A percentile compares a stretch with the other conserved stretches of the same genome.
Conservation (phyloP, 2,797 vertebrate species). For the Macroramphosus scolopax region DNA sequence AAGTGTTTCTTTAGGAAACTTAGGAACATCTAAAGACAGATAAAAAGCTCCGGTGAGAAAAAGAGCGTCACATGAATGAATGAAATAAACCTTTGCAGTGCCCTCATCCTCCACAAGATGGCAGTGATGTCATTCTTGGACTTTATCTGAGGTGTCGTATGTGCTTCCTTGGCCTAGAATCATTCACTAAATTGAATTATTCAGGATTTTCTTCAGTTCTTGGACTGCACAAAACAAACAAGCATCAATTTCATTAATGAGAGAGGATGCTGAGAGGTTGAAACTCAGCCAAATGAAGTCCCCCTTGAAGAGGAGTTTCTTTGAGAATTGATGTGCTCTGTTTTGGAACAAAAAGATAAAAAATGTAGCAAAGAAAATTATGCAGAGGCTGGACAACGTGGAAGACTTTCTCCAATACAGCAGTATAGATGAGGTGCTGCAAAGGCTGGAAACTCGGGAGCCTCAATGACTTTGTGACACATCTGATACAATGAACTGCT, state of each 20-base stretch:
- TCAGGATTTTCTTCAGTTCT: slow-evolving; percentile 14
- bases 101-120: slow-evolving; percentile 56
- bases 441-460: slow-evolving; percentile 32
- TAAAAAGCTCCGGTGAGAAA: background rate
- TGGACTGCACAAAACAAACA: slow-evolving; percentile 45
- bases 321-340: slow-evolving; percentile 52
- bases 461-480: slow-evolving; percentile 62
- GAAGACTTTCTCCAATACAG: too few species aligned
- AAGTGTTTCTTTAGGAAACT: slow-evolving; percentile 94
- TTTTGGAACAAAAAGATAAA: slow-evolving; percentile 56
- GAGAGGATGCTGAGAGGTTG: slow-evolving; percentile 32
- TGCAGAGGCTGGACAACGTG: slow-evolving; percentile 41
- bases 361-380: slow-evolving; percentile 57
- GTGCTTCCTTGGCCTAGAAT: too few species aligned
- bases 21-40: slow-evolving; percentile 87
- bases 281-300: slow-evolving; percentile 40
- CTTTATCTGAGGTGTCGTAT: background rate
- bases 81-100: slow-evolving; percentile 1
- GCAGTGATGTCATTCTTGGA: slow-evolving; percentile 49
- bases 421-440: slow-evolving; percentile 33
- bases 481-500: slow-evolving; percentile 54
- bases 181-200: slow-evolving; percentile 19
- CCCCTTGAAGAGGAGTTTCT: slow-evolving; percentile 50
- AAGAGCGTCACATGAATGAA: background rate
- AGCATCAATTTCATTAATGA: slow-evolving; percentile 39